phyloP scores from a whole-genome alignment of 1,140 invertebrate genomes.

The Cydia amplana region DNA sequence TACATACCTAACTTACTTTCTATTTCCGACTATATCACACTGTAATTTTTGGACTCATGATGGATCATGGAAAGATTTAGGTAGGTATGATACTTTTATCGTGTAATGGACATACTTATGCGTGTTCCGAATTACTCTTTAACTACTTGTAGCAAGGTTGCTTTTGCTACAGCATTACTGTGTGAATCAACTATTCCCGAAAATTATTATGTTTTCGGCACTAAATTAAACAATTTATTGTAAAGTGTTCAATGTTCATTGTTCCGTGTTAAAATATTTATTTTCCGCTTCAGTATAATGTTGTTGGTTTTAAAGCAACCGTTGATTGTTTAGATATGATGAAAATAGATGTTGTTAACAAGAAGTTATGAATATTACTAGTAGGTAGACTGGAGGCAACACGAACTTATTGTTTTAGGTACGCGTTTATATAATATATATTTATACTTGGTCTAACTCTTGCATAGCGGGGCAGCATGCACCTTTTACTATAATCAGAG shows the following conservation, averaged over 20 bases:
- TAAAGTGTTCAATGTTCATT: conserved; percentile 15
- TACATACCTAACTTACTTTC: no score
- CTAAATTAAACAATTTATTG: conserved; percentile 15
- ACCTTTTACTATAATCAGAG: no score
- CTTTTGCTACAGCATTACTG: not conserved
- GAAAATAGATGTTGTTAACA: conserved; percentile 22
- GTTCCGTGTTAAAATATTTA: conserved; percentile 27
- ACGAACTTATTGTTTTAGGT: not conserved
- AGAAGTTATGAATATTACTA: not conserved
- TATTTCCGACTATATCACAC: no score
- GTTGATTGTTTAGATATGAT: conserved; percentile 17
- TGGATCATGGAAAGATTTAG: not conserved
- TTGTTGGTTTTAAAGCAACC: not conserved
- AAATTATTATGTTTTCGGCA: not conserved
- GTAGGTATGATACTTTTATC: not conserved
- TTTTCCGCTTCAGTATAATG: not conserved
- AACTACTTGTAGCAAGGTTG: not conserved
- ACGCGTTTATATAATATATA: not conserved
- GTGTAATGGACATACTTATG: not conserved
- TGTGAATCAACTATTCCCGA: not conserved
- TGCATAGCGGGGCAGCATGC: no score
- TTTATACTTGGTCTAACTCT: no score
- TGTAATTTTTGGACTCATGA: no score
- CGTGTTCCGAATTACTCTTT: not conserved
- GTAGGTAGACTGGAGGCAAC: not conserved